A percentile compares a stretch with the other conserved stretches of the same genome.
Conservation (phyloP, 1,140 invertebrate species). For the Coelopa frigida region DNA sequence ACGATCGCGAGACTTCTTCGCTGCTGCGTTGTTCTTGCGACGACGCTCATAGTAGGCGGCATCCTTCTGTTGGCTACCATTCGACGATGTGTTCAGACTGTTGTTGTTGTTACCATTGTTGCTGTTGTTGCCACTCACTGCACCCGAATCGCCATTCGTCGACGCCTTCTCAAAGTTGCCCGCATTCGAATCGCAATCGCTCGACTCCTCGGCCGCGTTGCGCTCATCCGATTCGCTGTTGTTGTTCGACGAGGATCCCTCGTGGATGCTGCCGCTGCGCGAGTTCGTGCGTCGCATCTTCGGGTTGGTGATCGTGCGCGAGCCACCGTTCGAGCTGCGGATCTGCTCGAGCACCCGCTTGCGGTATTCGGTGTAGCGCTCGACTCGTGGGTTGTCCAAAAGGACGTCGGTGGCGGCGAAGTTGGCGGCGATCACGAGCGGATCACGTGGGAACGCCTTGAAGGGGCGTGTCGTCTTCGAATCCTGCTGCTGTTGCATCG, state of each 20-base stretch:
- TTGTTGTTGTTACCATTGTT: conserved; percentile 1
- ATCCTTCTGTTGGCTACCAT: conserved; percentile 54
- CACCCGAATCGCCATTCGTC: not conserved
- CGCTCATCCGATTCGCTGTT: conserved; percentile 41
- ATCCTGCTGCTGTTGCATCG: conserved; percentile 3
- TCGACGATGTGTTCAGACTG: conserved; percentile 2
- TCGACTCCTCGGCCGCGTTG: conserved; percentile 32
- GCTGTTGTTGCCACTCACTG: not conserved
- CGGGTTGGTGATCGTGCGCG: conserved; percentile 52
- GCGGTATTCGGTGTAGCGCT: conserved; percentile 60
- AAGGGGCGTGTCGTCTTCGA: conserved; percentile 52
- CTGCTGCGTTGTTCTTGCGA: conserved; percentile 91
- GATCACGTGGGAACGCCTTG: conserved; percentile 65
- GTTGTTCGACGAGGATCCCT: conserved; percentile 32
- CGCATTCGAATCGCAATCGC: conserved; percentile 37
- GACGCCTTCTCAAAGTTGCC: conserved; percentile 27
- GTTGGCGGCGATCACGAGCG: conserved; percentile 51
- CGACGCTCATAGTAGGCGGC: conserved; percentile 79
- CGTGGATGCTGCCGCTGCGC: conserved; percentile 37
- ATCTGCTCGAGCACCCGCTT: conserved; percentile 59
- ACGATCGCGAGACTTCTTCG: conserved; percentile 87
- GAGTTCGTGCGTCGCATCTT: conserved; percentile 55
- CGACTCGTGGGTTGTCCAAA: conserved; percentile 49
- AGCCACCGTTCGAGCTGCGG: conserved; percentile 51
- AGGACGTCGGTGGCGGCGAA: conserved; percentile 45